phyloP scores from a whole-genome alignment of 1,140 invertebrate species.

The Ctenoplectra terminalis region DNA sequence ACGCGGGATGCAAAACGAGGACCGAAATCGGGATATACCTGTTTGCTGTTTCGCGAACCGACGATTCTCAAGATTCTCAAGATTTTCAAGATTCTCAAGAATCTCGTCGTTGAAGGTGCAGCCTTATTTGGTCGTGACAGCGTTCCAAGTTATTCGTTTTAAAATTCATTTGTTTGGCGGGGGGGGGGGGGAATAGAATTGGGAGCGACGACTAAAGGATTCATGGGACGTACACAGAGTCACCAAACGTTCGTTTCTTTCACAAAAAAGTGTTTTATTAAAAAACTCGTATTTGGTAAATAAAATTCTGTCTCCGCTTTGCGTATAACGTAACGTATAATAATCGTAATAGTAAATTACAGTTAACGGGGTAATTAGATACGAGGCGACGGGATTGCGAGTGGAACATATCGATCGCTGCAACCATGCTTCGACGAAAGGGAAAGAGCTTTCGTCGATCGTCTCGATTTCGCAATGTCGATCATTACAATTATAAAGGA shows the following conservation, averaged over 20 bases:
- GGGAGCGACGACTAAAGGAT: too few relatives aligned
- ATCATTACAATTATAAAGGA: conserved; percentile 10
- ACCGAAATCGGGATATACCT: conserved; percentile 32
- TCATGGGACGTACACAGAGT: too few relatives aligned
- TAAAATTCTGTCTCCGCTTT: conserved; percentile 66
- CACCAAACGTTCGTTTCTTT: conserved; percentile 40
- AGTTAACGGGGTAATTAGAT: conserved; percentile 43
- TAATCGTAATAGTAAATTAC: conserved; percentile 65
- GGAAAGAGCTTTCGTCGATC: conserved; percentile 4
- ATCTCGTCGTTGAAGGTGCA: background rate
- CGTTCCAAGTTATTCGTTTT: conserved; percentile 10
- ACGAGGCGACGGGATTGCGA: conserved; percentile 28
- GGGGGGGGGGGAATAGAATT: too few relatives aligned
- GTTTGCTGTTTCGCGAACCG: background rate
- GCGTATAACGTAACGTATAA: conserved; percentile 61
- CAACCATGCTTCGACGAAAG: background rate
- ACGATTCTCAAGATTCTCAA: conserved; percentile 22
- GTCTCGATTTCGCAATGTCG: background rate
- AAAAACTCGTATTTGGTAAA: conserved; percentile 71
- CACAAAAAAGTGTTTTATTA: conserved; percentile 65
- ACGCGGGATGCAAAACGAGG: conserved; percentile 6
- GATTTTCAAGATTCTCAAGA: conserved; percentile 30
- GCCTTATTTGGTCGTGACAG: conserved; percentile 5
- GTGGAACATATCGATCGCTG: background rate
- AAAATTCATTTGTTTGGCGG: conserved; percentile 2